Base-by-base conservation (phyloP, 1,140 invertebrate genomes). In the Cydia pomonella region DNA sequence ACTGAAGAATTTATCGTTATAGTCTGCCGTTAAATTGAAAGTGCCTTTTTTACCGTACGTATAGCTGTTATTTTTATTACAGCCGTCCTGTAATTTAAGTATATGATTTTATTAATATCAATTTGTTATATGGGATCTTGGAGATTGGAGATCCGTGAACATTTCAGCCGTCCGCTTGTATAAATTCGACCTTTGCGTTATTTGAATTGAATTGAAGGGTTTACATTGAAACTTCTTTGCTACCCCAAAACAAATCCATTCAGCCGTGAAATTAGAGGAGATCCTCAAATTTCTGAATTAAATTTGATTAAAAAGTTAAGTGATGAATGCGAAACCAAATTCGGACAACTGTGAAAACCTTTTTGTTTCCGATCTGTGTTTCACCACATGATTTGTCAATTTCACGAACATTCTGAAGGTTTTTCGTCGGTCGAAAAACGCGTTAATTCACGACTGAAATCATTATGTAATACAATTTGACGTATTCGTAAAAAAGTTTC, bases 261-360 rank as follows among this genome's bases (percentile, higher is more conserved):
- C 84, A 88, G 76, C 82, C 84, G 82, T 89, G 77, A 90, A 91
- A 91, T 91, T 89, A 85, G 82, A 83, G 80, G 83, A 83, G 78
- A 83, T 83, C 85, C 84, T 86, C 84, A 87, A 89, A 87, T 84
- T 87, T 87, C 82, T 76, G 78, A 82, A 87, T 88, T 81, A 82
- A 88, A 86, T 87, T 88, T 87, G 80, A 87, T 89, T 84, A 89
- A 89, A 88, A 89, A 85, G 81, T 87, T 87, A 85, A 87, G 79
- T 87, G 85, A 89, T 84, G 81, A 89, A 87, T 79, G 77, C 78
- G 73, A 85, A 84, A 85, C 82, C 80, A 72, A 79, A 80, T 84
- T 82, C 76, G 53, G 75, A 71, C 72, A 77, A 87, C 79, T 85
- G 82, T 83, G 72, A 84, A 59, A 84, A 82, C 76, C 71, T 79